These are phyloP conservation scores for Microplitis manilae DNA, from an alignment of 2,888 invertebrate species.

Conservation along the genomic window DNA sequence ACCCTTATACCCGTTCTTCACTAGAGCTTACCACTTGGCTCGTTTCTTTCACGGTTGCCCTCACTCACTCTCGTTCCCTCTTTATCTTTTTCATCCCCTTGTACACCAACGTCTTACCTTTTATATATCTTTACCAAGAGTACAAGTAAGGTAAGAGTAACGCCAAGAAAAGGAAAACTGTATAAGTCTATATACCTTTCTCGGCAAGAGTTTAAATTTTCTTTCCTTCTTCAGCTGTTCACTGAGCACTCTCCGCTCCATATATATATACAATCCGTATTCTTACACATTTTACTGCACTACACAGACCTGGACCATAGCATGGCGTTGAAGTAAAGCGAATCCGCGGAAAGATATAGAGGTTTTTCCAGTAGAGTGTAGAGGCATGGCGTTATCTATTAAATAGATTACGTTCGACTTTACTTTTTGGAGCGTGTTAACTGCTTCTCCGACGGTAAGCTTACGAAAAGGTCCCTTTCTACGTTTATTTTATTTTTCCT, in stretches of 20 bases:
- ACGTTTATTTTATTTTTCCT: slow-evolving; percentile 10
- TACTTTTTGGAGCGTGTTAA: slow-evolving; percentile 57
- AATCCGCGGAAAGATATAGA: slow-evolving; percentile 38
- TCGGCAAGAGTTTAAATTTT: neutral
- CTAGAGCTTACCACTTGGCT: slow-evolving; percentile 20
- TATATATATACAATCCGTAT: neutral
- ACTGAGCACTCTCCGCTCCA: neutral
- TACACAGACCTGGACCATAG: neutral
- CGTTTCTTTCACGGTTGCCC: slow-evolving; percentile 20
- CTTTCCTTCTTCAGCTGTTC: neutral
- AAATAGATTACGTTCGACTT: slow-evolving; percentile 60
- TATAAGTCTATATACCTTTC: neutral
- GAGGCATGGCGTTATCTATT: slow-evolving; percentile 56
- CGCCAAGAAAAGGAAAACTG: neutral
- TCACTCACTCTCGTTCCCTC: neutral
- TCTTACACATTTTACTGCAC: neutral
- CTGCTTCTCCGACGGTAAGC: slow-evolving; percentile 49
- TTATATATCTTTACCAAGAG: neutral
- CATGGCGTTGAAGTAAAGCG: slow-evolving; percentile 25
- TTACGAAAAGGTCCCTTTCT: slow-evolving; percentile 23
- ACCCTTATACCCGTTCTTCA: slow-evolving; percentile 16
- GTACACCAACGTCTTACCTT: neutral
- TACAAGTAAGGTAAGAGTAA: neutral
- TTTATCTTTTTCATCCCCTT: neutral
- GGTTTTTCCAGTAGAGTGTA: slow-evolving; percentile 26